Base-by-base conservation (phyloP, 2,797 vertebrate species). In the Brachyrhaphis roseni region DNA sequence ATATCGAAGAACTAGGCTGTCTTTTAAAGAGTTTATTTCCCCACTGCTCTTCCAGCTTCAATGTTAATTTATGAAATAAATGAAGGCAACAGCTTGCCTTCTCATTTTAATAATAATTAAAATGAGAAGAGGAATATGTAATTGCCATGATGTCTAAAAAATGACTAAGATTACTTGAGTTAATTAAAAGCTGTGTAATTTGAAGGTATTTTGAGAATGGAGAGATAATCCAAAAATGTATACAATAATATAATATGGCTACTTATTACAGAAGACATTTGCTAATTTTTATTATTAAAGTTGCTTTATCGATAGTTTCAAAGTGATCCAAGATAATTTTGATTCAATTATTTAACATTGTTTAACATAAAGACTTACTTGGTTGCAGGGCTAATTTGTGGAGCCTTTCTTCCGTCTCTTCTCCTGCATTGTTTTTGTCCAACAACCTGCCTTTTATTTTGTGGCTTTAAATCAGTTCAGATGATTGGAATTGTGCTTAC, bases 151-250 rank as follows among this genome's bases (percentile, higher is more conserved):
- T 78, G 82, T 26, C 79, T 78, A 82, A 87, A 49, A 92, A 92
- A 90, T 84, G n/a, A 84, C 84, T 78, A 1, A 92, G 91, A 94
- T 93, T 92, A 92, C 86, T 88, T 82, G 66, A 88, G 77, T 89
- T 94, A 84, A 93, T 95, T 94, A 92, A 90, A 88, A 86, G 66
- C 4, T 80, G 47, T 89, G 88, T 93, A 92, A 91, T 93, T 89
- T 86, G 75, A 78, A 59, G 84, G 82, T 81, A 76, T 88, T 83
- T 85, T 90, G 89, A 92, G 83, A 81, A 81, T 72, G 71, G 36
- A 79, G 62, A 46, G 64, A 83, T 88, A 75, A 88, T 88, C 84
- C 75, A 87, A 90, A 57, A 89, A 88, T 64, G 82, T 88, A 88
- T 70, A 78, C 71, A 64, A 70, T 20, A 8, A 49, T 7, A 49